Conservation (phyloP, 2,888 invertebrate genomes). For the Tupiocoris notatus region DNA sequence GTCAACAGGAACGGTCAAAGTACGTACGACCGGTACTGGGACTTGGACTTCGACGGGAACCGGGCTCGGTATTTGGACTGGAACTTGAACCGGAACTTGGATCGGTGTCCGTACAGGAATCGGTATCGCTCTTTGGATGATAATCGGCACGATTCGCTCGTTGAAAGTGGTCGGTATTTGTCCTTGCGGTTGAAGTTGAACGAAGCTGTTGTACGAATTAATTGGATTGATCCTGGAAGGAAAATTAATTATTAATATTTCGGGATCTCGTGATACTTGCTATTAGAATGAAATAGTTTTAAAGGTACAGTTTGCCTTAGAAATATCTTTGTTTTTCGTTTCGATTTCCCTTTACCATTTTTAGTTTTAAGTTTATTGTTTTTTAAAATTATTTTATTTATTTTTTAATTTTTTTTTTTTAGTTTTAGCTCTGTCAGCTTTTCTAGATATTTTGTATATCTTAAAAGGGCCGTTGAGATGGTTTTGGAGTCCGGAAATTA, state of each 20-base stretch:
- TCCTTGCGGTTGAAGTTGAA: not conserved
- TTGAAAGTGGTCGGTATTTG: conserved; percentile 31
- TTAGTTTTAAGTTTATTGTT: no score
- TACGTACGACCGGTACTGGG: conserved; percentile 50
- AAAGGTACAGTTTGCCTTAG: no score
- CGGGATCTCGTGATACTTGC: no score
- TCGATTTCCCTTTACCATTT: no score
- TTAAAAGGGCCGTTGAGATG: no score
- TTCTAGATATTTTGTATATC: no score
- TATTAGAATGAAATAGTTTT: no score
- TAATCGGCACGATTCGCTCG: conserved; percentile 30
- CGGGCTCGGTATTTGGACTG: conserved; percentile 18
- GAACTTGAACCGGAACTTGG: conserved; percentile 49
- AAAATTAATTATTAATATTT: no score
- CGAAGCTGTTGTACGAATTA: not conserved
- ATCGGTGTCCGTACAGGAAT: conserved; percentile 49
- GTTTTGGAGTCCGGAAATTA: no score
- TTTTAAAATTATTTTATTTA: not conserved
- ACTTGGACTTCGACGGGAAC: conserved; percentile 49
- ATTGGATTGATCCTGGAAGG: not conserved
- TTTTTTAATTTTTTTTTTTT: no score
- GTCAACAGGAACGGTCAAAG: conserved; percentile 50
- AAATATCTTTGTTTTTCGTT: no score
- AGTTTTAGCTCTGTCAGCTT: no score
- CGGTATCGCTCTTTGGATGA: conserved; percentile 30